A percentile compares a stretch with the other conserved stretches of the same genome.
Evolutionary conservation across 2,888 invertebrate genomes (phyloP).

Genomic region (Chironomus riparius): DNA sequence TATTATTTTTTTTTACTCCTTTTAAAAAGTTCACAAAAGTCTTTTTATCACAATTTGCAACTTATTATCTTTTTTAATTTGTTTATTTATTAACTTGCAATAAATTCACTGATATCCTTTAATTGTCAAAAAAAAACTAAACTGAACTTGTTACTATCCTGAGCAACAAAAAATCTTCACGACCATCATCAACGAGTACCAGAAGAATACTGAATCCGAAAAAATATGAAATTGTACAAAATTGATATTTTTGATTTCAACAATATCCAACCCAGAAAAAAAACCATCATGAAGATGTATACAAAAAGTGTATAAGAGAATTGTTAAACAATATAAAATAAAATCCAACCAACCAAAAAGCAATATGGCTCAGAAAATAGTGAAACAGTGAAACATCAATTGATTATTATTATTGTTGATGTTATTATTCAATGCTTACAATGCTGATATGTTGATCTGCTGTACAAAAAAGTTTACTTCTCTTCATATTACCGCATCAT

Average conservation of each 20-base stretch:
- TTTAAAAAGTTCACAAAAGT: neutral
- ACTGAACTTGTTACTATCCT: neutral
- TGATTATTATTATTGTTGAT: constrained; percentile 20
- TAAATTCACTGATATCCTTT: too few relatives aligned
- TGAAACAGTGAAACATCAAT: constrained; percentile 25
- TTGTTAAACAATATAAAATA: constrained; percentile 27
- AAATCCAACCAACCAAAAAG: constrained; percentile 26
- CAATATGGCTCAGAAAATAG: constrained; percentile 13
- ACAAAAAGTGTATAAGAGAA: constrained; percentile 21
- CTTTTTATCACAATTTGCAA: neutral
- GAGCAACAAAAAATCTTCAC: neutral
- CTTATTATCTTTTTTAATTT: neutral
- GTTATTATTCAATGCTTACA: neutral
- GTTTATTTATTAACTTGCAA: neutral
- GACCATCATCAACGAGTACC: constrained; percentile 21
- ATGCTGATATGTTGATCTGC: neutral
- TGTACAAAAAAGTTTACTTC: neutral
- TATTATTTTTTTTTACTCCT: neutral
- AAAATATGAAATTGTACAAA: constrained; percentile 20
- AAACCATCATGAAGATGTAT: constrained; percentile 23
- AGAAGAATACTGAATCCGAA: constrained; percentile 24
- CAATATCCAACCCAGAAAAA: constrained; percentile 26
- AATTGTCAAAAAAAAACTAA: too few relatives aligned
- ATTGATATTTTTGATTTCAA: constrained; percentile 26
- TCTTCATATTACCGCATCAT: neutral